Base-by-base conservation (phyloP, 2,888 invertebrate species). In the Lissocephala sabroskyi region DNA sequence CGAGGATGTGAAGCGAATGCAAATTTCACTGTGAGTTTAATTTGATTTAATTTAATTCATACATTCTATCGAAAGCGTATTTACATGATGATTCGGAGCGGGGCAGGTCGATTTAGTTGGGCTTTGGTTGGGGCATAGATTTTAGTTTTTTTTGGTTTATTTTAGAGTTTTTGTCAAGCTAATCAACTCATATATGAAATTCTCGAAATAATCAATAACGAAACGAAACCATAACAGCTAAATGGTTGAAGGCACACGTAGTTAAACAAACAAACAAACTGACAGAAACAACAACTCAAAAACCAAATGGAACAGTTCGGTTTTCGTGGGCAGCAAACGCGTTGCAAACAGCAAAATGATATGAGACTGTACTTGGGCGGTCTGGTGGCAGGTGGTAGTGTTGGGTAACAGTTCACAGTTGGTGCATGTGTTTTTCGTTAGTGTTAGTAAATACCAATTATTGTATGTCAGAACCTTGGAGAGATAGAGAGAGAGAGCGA, bases 371-470 rank as follows among this genome's bases (percentile, higher is more conserved):
- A 49, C 26, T 35, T 19, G 13, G 54, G 53, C 16, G 17, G 36
- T 14, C 41, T 44, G 26, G n/a, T 29, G 36, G 49, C 29, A 30
- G 51, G 57, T 55, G 49, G 45, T 33, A 7, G 2, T n/a, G 62
- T 60, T 45, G 32, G 39, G 18, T 11, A 41, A 14, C 45, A 47
- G 54, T 28, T 6, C 36, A n/a, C 33, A 36, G 13, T n/a, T 4
- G 30, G 26, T 30, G 30, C 32, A 23, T 61, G 36, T 61, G 52
- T 29, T 42, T 6, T 42, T 11, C 18, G 33, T 37, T 45, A 46
- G 45, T 62, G 58, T 54, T 45, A 50, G 57, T 52, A 63, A 78
- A 73, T 73, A 79, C 73, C 79, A 79, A 73, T 73, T 79, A n/a
- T n/a, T n/a, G n/a, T n/a, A 78, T 76, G 58, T 68, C 62, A 66